These are phyloP conservation scores for Mesorhabditis spiculigera DNA, from an alignment of 2,888 invertebrate genomes.

Conservation along the genomic window DNA sequence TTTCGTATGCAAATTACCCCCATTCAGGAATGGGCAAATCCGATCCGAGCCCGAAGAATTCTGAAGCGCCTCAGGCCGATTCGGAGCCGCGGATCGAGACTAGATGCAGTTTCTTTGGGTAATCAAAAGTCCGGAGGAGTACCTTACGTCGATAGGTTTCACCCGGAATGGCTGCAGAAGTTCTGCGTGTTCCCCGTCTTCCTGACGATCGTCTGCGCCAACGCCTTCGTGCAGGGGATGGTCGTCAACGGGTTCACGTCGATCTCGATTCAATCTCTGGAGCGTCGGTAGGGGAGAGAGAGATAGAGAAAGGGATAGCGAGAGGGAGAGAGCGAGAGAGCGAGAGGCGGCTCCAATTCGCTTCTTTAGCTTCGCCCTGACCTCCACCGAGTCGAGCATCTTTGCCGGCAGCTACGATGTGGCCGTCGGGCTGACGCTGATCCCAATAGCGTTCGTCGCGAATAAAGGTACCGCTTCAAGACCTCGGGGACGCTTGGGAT, in stretches of 20 bases:
- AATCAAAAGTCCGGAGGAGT: too few relatives aligned
- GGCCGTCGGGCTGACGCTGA: conserved; percentile 33
- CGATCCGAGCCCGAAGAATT: too few relatives aligned
- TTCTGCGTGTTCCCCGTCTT: conserved; percentile 31
- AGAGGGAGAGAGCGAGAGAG: background rate
- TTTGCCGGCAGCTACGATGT: conserved; percentile 41
- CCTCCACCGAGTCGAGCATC: conserved; percentile 36
- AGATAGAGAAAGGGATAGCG: background rate
- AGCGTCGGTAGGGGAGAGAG: conserved; percentile 26
- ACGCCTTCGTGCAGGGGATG: conserved; percentile 39
- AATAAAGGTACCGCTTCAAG: conserved; percentile 6
- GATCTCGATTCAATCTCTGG: conserved; percentile 38
- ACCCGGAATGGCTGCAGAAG: conserved; percentile 18
- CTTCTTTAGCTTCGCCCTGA: conserved; percentile 30
- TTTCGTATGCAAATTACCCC: too few relatives aligned
- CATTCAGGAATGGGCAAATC: too few relatives aligned
- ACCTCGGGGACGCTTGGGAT: background rate
- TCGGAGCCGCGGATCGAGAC: too few relatives aligned
- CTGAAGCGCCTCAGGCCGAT: too few relatives aligned
- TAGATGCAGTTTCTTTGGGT: too few relatives aligned
- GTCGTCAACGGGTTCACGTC: conserved; percentile 43
- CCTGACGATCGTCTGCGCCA: conserved; percentile 26
- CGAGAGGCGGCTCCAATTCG: too few relatives aligned
- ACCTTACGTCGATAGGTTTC: background rate
- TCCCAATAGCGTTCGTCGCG: conserved; percentile 32